Percentiles rank a stretch among this genome's conserved stretches.
phyloP scores from a whole-genome alignment of 1,140 invertebrate species.

The Maniola jurtina region DNA sequence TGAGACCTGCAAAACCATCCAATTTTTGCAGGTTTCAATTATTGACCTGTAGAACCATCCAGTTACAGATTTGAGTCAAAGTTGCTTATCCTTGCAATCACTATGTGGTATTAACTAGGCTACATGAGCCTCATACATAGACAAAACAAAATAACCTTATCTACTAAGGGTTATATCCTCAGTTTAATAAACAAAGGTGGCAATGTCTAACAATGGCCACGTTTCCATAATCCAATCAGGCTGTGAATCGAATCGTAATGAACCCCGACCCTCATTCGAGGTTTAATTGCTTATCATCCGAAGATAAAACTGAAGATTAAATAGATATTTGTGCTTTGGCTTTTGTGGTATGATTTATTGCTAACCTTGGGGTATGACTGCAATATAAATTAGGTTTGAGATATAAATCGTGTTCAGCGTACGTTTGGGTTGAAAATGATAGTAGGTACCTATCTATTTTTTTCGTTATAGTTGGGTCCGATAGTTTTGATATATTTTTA shows the following conservation, averaged over 20 bases:
- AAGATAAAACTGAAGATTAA: slow-evolving; percentile 26
- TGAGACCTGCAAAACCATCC: no score
- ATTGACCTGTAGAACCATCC: no score
- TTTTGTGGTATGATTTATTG: slow-evolving; percentile 26
- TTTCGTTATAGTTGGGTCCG: not conserved
- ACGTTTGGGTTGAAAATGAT: not conserved
- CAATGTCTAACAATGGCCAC: slow-evolving; percentile 20
- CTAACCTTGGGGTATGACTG: slow-evolving; percentile 13
- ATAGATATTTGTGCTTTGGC: slow-evolving; percentile 21
- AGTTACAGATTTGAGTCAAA: no score
- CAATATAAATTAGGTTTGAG: slow-evolving; percentile 21
- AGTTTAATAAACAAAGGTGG: slow-evolving; percentile 8
- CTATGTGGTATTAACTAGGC: no score
- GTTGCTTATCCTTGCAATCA: no score
- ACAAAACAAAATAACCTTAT: not conserved
- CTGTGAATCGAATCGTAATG: slow-evolving; percentile 29
- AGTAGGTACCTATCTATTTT: not conserved
- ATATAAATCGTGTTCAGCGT: not conserved
- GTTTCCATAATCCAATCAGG: slow-evolving; percentile 25
- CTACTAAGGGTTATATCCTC: not conserved
- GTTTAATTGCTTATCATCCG: slow-evolving; percentile 28
- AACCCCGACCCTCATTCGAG: slow-evolving; percentile 21
- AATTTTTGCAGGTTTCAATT: no score
- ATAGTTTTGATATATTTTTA: not conserved
- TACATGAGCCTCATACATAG: no score